Conservation (phyloP, 2,797 vertebrate species). For the Sylvilagus floridanus region DNA sequence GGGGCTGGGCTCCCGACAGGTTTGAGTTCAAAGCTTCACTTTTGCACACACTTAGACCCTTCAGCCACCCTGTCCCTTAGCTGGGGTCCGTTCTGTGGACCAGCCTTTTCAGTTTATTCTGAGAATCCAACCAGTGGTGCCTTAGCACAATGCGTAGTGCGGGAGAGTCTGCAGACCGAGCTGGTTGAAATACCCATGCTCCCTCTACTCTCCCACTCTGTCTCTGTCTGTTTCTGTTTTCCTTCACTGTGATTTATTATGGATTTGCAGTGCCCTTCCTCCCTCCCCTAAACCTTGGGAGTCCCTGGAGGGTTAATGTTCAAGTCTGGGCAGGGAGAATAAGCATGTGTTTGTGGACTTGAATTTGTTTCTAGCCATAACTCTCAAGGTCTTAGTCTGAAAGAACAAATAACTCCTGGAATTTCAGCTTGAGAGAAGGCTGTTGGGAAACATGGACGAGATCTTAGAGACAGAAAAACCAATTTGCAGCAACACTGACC, state of each 20-base stretch:
- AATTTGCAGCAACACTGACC: background rate
- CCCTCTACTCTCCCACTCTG: accelerated
- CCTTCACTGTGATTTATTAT: background rate
- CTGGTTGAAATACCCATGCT: accelerated
- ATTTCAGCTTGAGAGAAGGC: background rate
- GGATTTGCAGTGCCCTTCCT: accelerated
- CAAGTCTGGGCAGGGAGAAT: background rate
- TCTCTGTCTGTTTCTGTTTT: too few relatives aligned
- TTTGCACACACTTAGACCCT: background rate
- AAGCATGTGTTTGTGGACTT: background rate
- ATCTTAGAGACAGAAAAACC: background rate
- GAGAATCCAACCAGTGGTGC: background rate
- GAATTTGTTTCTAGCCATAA: background rate
- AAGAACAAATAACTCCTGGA: background rate
- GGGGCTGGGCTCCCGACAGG: background rate
- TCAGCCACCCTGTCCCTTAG: too few relatives aligned
- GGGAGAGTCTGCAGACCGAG: too few relatives aligned
- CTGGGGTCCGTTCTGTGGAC: background rate
- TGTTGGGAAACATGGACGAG: background rate
- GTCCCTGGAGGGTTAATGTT: background rate
- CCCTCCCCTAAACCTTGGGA: background rate
- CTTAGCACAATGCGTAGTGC: accelerated
- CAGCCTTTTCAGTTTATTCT: too few relatives aligned
- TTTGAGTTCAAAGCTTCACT: background rate
- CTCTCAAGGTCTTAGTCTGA: background rate